Percentiles rank a stretch among this genome's conserved stretches.
Evolutionary conservation across 2,888 invertebrate species (phyloP).

Genomic region (Argyra leucocephala): DNA sequence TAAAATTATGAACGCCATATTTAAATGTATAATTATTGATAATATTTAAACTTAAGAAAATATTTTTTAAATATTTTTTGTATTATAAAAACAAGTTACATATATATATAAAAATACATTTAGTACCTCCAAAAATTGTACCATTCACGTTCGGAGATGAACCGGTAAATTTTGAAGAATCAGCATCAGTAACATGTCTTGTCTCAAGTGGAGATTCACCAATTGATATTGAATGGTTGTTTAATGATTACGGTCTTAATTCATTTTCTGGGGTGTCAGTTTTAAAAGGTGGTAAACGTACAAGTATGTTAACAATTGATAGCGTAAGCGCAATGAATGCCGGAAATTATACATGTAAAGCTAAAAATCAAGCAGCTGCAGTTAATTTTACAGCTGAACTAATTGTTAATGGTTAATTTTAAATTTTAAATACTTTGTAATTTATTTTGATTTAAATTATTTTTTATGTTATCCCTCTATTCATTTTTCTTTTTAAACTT

Average conservation of each 20-base stretch:
- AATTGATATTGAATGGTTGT: constrained; percentile 55
- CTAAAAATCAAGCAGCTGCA: constrained; percentile 59
- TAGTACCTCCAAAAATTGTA: constrained; percentile 61
- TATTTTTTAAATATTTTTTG: too few species aligned
- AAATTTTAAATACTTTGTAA: not conserved
- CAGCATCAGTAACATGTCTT: constrained; percentile 47
- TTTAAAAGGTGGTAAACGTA: constrained; percentile 49
- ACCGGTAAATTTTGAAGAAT: constrained; percentile 51
- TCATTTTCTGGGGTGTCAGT: constrained; percentile 44
- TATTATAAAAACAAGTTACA: too few species aligned
- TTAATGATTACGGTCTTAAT: constrained; percentile 34
- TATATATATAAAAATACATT: not conserved
- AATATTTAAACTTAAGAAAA: too few species aligned
- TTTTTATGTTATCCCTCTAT: not conserved
- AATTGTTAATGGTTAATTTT: constrained; percentile 55
- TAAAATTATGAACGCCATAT: constrained; percentile 52
- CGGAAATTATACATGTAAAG: constrained; percentile 67
- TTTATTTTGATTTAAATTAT: not conserved
- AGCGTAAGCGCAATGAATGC: constrained; percentile 55
- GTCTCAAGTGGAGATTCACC: constrained; percentile 51
- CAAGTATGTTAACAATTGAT: constrained; percentile 54
- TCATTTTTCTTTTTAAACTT: not conserved
- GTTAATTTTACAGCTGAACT: constrained; percentile 58
- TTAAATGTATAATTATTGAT: too few species aligned
- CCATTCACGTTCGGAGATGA: constrained; percentile 58